Evolutionary conservation across 2,888 invertebrate genomes (phyloP).

Genomic region (Luperina testacea): DNA sequence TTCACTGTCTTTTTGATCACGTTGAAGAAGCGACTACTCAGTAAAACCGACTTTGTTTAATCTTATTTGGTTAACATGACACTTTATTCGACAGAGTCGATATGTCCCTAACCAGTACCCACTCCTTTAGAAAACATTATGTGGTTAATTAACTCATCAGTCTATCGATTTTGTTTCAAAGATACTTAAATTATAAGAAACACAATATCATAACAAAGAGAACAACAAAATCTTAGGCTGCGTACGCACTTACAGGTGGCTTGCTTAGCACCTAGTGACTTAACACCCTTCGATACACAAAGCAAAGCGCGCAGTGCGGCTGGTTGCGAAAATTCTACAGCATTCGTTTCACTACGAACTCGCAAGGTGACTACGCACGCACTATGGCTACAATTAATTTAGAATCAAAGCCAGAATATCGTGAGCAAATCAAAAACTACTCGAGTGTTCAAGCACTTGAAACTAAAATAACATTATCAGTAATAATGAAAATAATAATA

Average conservation of each 20-base stretch:
- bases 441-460: constrained; percentile 10
- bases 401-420: background rate
- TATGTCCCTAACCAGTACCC: background rate
- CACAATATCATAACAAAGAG: background rate
- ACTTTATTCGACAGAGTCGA: background rate
- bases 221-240: background rate
- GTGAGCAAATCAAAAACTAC: constrained; percentile 3
- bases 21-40: no score
- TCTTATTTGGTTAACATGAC: background rate
- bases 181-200: background rate
- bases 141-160: background rate
- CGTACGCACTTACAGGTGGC: no score
- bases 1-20: background rate
- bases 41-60: background rate
- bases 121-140: background rate
- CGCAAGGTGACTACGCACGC: no score
- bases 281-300: background rate
- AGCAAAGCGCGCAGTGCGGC: background rate
- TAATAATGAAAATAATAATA: constrained; percentile 37
- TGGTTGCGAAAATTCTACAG: background rate
- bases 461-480: constrained; percentile 24
- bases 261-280: background rate
- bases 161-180: background rate
- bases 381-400: constrained; percentile 1
- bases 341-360: no score